Evolutionary conservation across 2,797 vertebrate genomes (phyloP).

Genomic region (Lates japonicus): DNA sequence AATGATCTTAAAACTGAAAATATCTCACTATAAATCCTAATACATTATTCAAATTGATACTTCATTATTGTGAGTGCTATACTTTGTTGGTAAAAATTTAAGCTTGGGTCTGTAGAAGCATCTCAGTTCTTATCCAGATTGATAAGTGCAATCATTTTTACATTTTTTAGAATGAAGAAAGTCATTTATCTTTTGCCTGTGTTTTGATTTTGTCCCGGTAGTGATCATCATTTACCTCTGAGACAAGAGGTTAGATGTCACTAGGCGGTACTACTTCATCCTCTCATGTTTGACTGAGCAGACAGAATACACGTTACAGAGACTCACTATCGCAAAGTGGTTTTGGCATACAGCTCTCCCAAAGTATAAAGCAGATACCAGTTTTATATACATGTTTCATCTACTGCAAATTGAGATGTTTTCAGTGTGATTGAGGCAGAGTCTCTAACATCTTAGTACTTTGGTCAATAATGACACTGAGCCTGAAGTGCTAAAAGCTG

Average conservation of each 20-base stretch:
- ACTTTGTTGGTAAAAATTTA: not conserved
- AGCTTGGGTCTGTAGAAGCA: not conserved
- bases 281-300: too few relatives aligned
- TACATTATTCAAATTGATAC: slow-evolving; percentile 26
- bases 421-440: not conserved
- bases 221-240: not conserved
- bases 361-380: not conserved
- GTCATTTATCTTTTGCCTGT: not conserved
- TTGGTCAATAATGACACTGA: not conserved
- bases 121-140: not conserved
- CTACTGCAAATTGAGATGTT: not conserved
- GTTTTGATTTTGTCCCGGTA: not conserved
- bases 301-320: too few relatives aligned
- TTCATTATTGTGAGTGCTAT: slow-evolving; percentile 1
- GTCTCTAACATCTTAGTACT: not conserved
- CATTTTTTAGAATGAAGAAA: too few relatives aligned
- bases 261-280: too few relatives aligned
- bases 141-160: too few relatives aligned
- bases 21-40: not conserved
- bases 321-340: too few relatives aligned
- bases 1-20: slow-evolving; percentile 12
- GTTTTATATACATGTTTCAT: not conserved
- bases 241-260: not conserved
- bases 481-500: not conserved
- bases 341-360: not conserved